Evolutionary conservation across 2,113 vertebrate genomes (phyloP).

Genomic region (Rostratula benghalensis): DNA sequence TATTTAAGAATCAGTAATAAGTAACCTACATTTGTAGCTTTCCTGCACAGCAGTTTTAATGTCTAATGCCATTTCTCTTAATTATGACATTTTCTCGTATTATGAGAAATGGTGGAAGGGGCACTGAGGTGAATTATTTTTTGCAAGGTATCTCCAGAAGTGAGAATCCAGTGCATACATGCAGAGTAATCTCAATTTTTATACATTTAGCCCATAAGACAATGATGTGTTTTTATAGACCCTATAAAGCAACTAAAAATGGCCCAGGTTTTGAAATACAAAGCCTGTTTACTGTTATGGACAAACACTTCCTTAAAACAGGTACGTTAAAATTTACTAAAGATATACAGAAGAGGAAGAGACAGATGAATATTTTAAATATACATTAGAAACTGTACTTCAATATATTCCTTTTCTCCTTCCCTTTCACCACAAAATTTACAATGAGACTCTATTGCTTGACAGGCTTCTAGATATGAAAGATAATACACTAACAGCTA

Average conservation of each 20-base stretch:
- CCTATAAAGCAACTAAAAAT: background rate
- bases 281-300: background rate
- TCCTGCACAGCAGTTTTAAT: background rate
- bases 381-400: background rate
- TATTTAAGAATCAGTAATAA: background rate
- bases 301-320: background rate
- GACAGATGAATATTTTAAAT: background rate
- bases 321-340: background rate
- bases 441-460: background rate
- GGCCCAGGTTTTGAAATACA: background rate
- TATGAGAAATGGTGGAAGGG: background rate
- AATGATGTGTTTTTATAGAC: background rate
- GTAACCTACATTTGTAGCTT: background rate
- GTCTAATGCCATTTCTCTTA: background rate
- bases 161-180: background rate
- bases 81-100: background rate
- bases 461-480: background rate
- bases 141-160: background rate
- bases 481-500: background rate
- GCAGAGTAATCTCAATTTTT: background rate
- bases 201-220: background rate
- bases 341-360: background rate
- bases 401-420: background rate
- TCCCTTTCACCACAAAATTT: background rate
- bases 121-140: background rate